phyloP scores from a whole-genome alignment of 1,140 invertebrate genomes.

The Ceratitis capitata region DNA sequence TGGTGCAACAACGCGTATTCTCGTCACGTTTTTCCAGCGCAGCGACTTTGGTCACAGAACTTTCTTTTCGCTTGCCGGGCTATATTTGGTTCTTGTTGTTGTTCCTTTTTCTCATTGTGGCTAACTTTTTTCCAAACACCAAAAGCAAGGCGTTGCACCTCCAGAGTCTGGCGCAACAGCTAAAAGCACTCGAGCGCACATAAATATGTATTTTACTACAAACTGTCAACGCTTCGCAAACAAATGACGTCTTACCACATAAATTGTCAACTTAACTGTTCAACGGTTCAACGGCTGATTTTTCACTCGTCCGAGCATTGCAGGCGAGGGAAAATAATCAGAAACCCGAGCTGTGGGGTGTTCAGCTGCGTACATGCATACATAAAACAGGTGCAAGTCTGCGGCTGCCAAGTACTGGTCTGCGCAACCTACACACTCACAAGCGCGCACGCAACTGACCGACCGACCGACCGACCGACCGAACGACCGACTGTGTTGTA shows the following conservation, averaged over 20 bases:
- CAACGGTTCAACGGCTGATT: conserved; percentile 12
- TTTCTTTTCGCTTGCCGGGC: not conserved
- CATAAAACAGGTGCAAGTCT: not conserved
- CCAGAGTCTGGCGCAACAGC: not conserved
- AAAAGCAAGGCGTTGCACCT: not conserved
- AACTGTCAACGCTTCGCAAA: not conserved
- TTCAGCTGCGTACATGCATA: not conserved
- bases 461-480: not conserved
- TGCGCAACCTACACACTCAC: not conserved
- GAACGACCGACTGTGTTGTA: not conserved
- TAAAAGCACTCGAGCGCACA: no score
- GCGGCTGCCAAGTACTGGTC: not conserved
- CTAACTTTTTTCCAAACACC: not conserved
- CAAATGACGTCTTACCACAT: not conserved
- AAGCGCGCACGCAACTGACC: not conserved
- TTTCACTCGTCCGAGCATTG: not conserved
- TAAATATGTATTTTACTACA: not conserved
- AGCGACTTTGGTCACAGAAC: not conserved
- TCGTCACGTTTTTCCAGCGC: not conserved
- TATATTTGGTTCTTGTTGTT: not conserved
- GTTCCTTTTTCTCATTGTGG: not conserved
- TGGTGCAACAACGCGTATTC: not conserved
- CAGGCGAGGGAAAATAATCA: not conserved
- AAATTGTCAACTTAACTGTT: conserved; percentile 32
- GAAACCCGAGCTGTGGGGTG: not conserved